Percentiles rank a stretch among this genome's conserved stretches.
phyloP scores from a whole-genome alignment of 1,140 invertebrate species.

The Nylanderia fulva region DNA sequence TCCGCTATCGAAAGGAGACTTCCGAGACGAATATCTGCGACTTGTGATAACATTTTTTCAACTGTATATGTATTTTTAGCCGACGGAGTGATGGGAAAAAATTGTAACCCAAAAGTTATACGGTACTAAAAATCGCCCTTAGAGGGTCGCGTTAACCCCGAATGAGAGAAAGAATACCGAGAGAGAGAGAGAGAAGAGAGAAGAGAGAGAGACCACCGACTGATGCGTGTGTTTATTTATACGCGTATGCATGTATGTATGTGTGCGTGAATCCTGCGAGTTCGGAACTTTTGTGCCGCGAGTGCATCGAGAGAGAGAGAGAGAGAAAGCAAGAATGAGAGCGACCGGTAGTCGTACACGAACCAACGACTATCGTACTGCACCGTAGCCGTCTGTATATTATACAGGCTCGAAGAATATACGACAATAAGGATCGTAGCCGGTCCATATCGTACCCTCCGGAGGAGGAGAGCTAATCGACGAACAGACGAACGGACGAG shows the following conservation, averaged over 20 bases:
- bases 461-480: constrained; percentile 72
- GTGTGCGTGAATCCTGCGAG: constrained; percentile 6
- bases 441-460: constrained; percentile 66
- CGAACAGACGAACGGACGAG: constrained; percentile 60
- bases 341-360: constrained; percentile 50
- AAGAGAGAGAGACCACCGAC: constrained; percentile 12
- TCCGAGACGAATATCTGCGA: constrained; percentile 16
- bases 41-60: constrained; percentile 33
- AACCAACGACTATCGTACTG: constrained; percentile 44
- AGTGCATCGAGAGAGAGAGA: constrained; percentile 4
- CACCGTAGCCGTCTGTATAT: constrained; percentile 61
- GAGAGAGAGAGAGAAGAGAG: background rate
- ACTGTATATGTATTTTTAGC: constrained; percentile 4
- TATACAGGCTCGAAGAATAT: constrained; percentile 71
- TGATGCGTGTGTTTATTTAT: background rate
- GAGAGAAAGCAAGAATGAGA: constrained; percentile 26
- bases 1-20: background rate
- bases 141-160: background rate
- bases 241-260: background rate
- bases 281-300: constrained; percentile 10
- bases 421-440: constrained; percentile 76
- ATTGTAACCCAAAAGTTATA: constrained; percentile 15
- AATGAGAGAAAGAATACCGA: background rate
- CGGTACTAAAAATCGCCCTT: constrained; percentile 25
- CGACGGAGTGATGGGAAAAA: background rate